A percentile compares a stretch with the other conserved stretches of the same genome.
phyloP scores from a whole-genome alignment of 2,888 invertebrate species.

The Piscicola geometra region DNA sequence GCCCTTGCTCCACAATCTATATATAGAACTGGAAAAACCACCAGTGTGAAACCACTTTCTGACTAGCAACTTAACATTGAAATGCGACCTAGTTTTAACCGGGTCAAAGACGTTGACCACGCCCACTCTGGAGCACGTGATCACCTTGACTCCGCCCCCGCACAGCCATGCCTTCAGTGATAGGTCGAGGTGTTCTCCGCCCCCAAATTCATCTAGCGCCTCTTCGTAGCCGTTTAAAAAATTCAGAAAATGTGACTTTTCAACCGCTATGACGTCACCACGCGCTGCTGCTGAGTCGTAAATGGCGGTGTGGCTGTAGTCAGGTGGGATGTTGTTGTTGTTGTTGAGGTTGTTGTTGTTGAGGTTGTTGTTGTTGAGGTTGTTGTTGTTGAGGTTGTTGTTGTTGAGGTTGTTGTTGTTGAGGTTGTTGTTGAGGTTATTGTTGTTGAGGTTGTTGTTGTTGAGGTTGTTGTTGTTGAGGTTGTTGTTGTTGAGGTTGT shows the following conservation, averaged over 20 bases:
- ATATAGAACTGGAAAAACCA: slow-evolving; percentile 34
- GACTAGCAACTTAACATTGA: slow-evolving; percentile 39
- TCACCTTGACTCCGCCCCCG: slow-evolving; percentile 35
- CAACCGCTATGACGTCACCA: slow-evolving; percentile 42
- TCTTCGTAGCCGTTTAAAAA: slow-evolving; percentile 41
- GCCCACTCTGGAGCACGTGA: slow-evolving; percentile 43
- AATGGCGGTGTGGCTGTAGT: slow-evolving; percentile 9
- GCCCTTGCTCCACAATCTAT: slow-evolving; percentile 28
- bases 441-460: no score
- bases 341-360: neutral
- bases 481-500: no score
- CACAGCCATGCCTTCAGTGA: slow-evolving; percentile 43
- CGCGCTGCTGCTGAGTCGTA: slow-evolving; percentile 38
- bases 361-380: no score
- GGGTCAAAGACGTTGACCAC: slow-evolving; percentile 43
- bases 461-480: no score
- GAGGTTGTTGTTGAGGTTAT: no score
- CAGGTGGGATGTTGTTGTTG: neutral
- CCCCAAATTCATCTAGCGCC: slow-evolving; percentile 38
- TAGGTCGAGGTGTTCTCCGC: slow-evolving; percentile 43
- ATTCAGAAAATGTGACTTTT: slow-evolving; percentile 36
- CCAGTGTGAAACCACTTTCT: slow-evolving; percentile 41
- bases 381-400: no score
- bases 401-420: no score
- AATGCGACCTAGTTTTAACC: slow-evolving; percentile 36